Evolutionary conservation across 2,113 vertebrate species (phyloP), one percentile per base, ranked within the genome.

Genomic region (Aythya baeri): DNA sequence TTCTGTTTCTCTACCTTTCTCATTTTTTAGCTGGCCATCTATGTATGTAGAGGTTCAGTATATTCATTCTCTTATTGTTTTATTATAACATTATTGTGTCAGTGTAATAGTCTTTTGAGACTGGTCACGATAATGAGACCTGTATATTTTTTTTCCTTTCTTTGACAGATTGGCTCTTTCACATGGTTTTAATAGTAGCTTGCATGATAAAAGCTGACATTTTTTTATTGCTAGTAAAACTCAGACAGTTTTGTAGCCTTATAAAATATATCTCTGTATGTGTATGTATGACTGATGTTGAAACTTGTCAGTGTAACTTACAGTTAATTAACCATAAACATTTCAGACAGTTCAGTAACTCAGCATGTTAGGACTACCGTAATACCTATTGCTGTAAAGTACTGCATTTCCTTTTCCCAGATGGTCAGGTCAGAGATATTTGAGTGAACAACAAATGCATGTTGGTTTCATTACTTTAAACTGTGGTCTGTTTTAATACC

Each of bases 181-280:
- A 95, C 84, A 9, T 94, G 93, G 88, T 95, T 96, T 95, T 95
- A 95, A 92, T 94, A 95, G 82, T 92, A 83, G 79, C 70, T 96
- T 91, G 83, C 92, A 77, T 96, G 85, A 94, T 95, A 97, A 96
- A 95, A 93, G 83, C 85, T 95, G 92, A 85, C 91, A 76, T 88
- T 96, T 94, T 94, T 96, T 96, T 96, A 96, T 95, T 94, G 93
- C 91, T 96, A 91, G 91, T 96, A 96, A 96, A 97, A 94, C 61
- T 96, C 67, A 85, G 83, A 76, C 94, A 91, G 83, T 94, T 97
- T 95, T 97, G 95, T 96, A 94, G 89, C 63, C 90, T 92, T 94
- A 88, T 94, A 93, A 96, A 95, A 94, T 95, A 78, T 91, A 87
- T 95, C 72, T 86, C 61, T 97, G 16, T 91, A 17, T 93, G 46